These are phyloP conservation scores for Acropternis orthonyx DNA, from an alignment of 2,797 vertebrate species.

Conservation along the genomic window DNA sequence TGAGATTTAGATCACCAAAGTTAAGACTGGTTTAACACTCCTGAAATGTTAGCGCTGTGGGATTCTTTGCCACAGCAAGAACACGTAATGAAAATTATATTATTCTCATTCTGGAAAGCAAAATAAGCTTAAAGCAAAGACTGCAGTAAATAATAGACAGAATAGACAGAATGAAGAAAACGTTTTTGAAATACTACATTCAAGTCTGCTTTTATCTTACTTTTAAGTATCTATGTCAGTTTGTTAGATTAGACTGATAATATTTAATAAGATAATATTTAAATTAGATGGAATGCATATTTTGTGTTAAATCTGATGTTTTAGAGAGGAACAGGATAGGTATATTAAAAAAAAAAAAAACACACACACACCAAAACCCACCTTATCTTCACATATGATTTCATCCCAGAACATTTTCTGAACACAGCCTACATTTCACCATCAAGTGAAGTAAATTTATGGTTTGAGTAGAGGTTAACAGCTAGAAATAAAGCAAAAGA, in stretches of 20 bases:
- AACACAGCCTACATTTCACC: neutral
- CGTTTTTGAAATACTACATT: neutral
- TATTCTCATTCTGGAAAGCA: neutral
- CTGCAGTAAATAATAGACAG: neutral
- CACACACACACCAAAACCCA: rapidly evolving
- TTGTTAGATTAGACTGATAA: neutral
- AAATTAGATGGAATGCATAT: neutral
- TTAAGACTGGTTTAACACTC: neutral
- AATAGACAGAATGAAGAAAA: neutral
- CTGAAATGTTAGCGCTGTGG: neutral
- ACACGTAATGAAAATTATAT: neutral
- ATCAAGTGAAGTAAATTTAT: neutral
- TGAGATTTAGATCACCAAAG: neutral
- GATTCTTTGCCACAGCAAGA: neutral
- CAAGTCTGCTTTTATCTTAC: neutral
- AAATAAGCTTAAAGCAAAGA: neutral
- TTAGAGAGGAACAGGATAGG: neutral
- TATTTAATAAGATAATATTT: neutral
- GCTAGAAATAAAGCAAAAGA: neutral
- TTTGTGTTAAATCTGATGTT: neutral
- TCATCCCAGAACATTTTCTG: neutral
- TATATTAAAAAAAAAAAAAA: neutral
- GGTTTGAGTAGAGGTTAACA: neutral
- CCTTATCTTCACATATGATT: neutral
- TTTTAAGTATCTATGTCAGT: neutral